These are phyloP conservation scores for Solea senegalensis DNA, from an alignment of 2,113 vertebrate species.

Conservation along the genomic window DNA sequence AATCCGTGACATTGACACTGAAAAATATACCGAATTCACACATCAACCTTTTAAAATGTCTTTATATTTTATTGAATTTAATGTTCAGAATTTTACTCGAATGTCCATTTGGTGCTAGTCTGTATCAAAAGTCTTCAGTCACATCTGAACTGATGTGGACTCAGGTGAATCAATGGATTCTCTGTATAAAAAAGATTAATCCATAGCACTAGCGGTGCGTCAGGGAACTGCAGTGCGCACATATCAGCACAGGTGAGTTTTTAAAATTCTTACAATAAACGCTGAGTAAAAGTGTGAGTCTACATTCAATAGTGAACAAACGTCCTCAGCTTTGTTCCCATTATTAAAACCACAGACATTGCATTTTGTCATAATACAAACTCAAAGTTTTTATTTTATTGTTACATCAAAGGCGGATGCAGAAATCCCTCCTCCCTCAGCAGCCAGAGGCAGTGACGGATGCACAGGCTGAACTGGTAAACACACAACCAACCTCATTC, in stretches of 20 bases:
- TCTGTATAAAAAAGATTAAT: constrained; percentile 59
- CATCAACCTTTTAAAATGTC: too few relatives aligned
- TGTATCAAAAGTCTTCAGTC: not conserved
- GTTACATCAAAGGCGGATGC: not conserved
- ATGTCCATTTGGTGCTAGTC: not conserved
- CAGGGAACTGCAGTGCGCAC: constrained; percentile 44
- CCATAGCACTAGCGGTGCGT: constrained; percentile 20
- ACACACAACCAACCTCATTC: constrained; percentile 13
- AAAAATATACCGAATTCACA: too few relatives aligned
- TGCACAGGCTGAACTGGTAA: constrained; percentile 68
- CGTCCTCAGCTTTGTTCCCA: not conserved
- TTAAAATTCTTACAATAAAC: not conserved
- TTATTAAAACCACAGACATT: too few relatives aligned
- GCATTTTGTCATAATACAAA: too few relatives aligned
- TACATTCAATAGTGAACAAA: not conserved
- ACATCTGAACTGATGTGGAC: constrained; percentile 7
- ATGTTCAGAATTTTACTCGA: not conserved
- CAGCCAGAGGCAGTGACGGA: constrained; percentile 45
- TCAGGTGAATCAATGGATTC: constrained; percentile 50
- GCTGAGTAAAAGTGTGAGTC: not conserved
- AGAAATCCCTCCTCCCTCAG: constrained; percentile 31
- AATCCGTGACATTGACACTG: too few relatives aligned
- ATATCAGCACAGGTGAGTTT: constrained; percentile 8
- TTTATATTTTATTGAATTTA: too few relatives aligned
- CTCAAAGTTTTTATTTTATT: too few relatives aligned